Evolutionary conservation across 2,888 invertebrate species (phyloP).

Genomic region (Sthenelais limicola): DNA sequence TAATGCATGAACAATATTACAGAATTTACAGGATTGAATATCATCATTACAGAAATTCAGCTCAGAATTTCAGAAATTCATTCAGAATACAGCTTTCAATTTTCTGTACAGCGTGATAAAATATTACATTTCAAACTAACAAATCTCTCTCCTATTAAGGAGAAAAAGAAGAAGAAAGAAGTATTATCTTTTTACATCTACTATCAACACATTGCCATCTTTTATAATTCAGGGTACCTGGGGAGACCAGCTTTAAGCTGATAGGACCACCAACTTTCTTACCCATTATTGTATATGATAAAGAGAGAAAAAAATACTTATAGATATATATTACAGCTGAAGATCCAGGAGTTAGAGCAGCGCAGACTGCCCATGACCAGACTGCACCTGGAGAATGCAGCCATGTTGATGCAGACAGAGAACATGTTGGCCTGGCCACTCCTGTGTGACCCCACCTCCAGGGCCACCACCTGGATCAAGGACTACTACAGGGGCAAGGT

Average conservation of each 20-base stretch:
- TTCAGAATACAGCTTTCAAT: too few species aligned
- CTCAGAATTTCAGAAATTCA: too few species aligned
- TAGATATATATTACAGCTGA: constrained; percentile 54
- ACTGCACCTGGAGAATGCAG: constrained; percentile 70
- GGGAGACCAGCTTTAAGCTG: not conserved
- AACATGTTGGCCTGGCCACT: constrained; percentile 70
- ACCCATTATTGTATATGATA: not conserved
- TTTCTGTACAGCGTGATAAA: too few species aligned
- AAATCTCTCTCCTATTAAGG: too few species aligned
- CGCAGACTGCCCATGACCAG: constrained; percentile 63
- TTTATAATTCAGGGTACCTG: too few species aligned
- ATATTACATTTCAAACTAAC: too few species aligned
- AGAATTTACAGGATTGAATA: too few species aligned
- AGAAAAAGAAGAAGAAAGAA: too few species aligned
- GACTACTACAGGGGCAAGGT: constrained; percentile 57
- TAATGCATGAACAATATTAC: too few species aligned
- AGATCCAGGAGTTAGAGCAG: constrained; percentile 65
- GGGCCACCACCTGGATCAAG: constrained; percentile 67
- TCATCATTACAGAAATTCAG: too few species aligned
- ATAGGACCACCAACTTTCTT: not conserved
- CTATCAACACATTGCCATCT: not conserved
- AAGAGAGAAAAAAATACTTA: not conserved
- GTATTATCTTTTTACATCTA: too few species aligned
- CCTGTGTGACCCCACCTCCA: constrained; percentile 69
- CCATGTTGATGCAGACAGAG: constrained; percentile 69